Conservation (phyloP, 2,797 vertebrate genomes). For the Malurus leucopterus region DNA sequence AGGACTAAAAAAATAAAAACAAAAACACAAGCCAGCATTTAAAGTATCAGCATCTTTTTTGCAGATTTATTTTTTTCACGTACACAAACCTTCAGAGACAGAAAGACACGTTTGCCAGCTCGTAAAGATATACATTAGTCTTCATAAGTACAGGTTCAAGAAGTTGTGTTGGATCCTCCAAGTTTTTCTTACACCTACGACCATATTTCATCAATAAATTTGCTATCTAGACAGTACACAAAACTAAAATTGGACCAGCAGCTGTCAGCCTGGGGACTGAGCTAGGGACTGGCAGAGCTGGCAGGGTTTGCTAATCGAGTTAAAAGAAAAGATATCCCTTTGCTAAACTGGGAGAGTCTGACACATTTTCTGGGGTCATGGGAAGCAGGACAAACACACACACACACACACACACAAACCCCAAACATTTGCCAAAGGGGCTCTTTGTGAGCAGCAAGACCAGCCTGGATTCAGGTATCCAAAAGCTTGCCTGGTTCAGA, state of each 20-base stretch:
- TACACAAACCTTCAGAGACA: neutral
- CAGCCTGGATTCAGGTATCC: neutral
- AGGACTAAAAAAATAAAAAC: neutral
- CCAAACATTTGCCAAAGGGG: neutral
- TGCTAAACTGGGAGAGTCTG: neutral
- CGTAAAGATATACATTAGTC: neutral
- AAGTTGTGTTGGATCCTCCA: neutral
- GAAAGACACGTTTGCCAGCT: neutral
- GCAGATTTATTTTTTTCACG: neutral
- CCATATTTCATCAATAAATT: slow-evolving; percentile 55
- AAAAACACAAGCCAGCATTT: neutral
- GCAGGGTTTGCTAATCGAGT: slow-evolving; percentile 18
- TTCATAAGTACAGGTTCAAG: neutral
- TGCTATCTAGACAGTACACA: slow-evolving; percentile 41
- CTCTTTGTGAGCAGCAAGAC: neutral
- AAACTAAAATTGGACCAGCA: slow-evolving; percentile 45
- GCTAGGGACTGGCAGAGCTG: slow-evolving; percentile 26
- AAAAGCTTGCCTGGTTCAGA: neutral
- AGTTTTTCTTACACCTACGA: slow-evolving; percentile 49
- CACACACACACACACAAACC: neutral
- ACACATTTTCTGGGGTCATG: neutral
- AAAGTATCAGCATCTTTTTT: neutral
- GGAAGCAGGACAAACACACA: neutral
- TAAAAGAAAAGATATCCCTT: neutral
- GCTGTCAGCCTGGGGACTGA: slow-evolving; percentile 52